Evolutionary conservation across 1,140 invertebrate species (phyloP).

Genomic region (Thereuonema tuberculata): DNA sequence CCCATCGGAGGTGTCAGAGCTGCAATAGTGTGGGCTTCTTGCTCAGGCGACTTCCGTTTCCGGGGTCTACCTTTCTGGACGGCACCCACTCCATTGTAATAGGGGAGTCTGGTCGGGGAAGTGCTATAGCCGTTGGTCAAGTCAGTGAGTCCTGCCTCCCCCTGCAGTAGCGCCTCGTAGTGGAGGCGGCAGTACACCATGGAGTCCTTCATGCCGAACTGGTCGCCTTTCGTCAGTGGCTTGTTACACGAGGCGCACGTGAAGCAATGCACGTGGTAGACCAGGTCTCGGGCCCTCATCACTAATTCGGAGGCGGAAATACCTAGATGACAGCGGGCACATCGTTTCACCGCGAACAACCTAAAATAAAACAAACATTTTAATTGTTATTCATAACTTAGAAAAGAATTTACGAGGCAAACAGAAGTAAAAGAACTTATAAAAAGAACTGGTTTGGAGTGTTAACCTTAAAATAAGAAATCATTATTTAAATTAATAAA

Average conservation of each 20-base stretch:
- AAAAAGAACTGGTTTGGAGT: too few species aligned
- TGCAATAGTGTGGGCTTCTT: not conserved
- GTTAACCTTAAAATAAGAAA: too few species aligned
- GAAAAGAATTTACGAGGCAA: too few species aligned
- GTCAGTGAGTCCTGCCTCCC: constrained; percentile 14
- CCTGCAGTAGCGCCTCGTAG: constrained; percentile 27
- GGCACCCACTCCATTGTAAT: constrained; percentile 54
- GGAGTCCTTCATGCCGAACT: constrained; percentile 58
- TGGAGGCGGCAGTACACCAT: constrained; percentile 36
- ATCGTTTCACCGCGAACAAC: constrained; percentile 45
- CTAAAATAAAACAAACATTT: constrained; percentile 23
- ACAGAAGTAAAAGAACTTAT: too few species aligned
- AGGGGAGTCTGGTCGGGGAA: constrained; percentile 34
- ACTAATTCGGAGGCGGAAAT: constrained; percentile 79
- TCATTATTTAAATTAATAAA: too few species aligned
- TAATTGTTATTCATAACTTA: too few species aligned
- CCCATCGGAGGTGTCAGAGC: not conserved
- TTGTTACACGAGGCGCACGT: constrained; percentile 67
- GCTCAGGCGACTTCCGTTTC: constrained; percentile 46
- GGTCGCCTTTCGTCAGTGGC: constrained; percentile 51
- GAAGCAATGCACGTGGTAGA: constrained; percentile 85
- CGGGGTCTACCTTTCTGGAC: constrained; percentile 66
- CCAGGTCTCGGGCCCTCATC: constrained; percentile 72
- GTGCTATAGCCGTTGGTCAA: constrained; percentile 31
- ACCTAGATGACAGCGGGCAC: constrained; percentile 65